phyloP scores from a whole-genome alignment of 1,140 invertebrate species.

The Pissodes strobi region DNA sequence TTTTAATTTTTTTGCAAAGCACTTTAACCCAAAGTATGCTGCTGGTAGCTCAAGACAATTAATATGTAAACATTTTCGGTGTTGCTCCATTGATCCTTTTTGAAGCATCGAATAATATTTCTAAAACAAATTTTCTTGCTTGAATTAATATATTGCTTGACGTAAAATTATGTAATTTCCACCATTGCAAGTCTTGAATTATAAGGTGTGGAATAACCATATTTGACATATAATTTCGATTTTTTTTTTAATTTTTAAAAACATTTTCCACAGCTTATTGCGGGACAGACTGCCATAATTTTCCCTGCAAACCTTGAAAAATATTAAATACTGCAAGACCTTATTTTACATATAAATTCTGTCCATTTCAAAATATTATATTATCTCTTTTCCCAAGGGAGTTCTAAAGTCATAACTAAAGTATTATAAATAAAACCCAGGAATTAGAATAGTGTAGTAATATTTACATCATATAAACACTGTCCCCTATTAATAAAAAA shows the following conservation, averaged over 20 bases:
- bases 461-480: background rate
- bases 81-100: background rate
- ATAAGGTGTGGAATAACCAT: too few relatives aligned
- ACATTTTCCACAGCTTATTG: too few relatives aligned
- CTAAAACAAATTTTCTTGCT: background rate
- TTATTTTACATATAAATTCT: background rate
- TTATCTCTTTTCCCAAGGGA: background rate
- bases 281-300: too few relatives aligned
- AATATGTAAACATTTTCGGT: background rate
- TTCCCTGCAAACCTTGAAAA: background rate
- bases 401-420: background rate
- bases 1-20: background rate
- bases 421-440: conserved; percentile 6
- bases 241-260: too few relatives aligned
- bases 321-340: background rate
- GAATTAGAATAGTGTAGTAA: background rate
- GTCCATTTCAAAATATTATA: background rate
- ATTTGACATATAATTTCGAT: too few relatives aligned
- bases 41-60: conserved; percentile 10
- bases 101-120: conserved; percentile 6
- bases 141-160: too few relatives aligned
- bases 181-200: too few relatives aligned
- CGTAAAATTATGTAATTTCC: too few relatives aligned
- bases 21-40: background rate
- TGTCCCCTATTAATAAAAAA: conserved; percentile 1